Base-by-base conservation (phyloP, 2,113 vertebrate genomes). In the Petrocephalus zakoni region DNA sequence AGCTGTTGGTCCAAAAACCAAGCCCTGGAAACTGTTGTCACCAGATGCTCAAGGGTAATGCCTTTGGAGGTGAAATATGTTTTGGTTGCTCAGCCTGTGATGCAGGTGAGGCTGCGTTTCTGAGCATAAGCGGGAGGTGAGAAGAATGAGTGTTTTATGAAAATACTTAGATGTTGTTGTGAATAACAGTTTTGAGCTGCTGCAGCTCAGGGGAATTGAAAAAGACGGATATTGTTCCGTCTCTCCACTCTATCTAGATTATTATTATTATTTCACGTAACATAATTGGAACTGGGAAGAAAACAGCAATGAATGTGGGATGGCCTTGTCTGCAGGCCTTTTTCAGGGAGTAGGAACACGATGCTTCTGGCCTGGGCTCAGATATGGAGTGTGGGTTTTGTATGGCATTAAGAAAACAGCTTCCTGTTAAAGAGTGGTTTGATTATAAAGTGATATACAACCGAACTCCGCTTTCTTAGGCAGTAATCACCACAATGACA, bases 401-500 rank as follows among this genome's bases (percentile, higher is more conserved):
- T 37, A 37, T 75, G 72, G 29, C 34, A 75, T 13, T 1, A 75
- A 15, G 29, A 42, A 42, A 75, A 75, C 72, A 75, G 25, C 29
- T 75, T 75, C 72, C 58, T 21, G 64, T 52, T 17, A 25, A 84
- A 84, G 15, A 51, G 37, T 55, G 46, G 15, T 52, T 86, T 89
- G 83, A 86, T 86, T 86, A 85, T 51, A 89, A 84, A 86, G 34
- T 52, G 88, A 81, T 61, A 86, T 11, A n/a, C 53, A 49, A 46
- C 78, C 37, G n/a, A 56, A 64, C 64, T n/a, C 81, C 78, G 88
- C 61, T 81, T 84, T 86, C 82, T 75, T 75, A 42, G 34, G 5
- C 34, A 42, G 72, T 42, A 75, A 75, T 75, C 72, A 75, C 72
- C 29, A 78, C 72, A 78, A 78, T 42, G 34, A 78, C 34, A 42